Evolutionary conservation across 2,113 vertebrate species (phyloP).

Genomic region (Hemibagrus wyckioides): DNA sequence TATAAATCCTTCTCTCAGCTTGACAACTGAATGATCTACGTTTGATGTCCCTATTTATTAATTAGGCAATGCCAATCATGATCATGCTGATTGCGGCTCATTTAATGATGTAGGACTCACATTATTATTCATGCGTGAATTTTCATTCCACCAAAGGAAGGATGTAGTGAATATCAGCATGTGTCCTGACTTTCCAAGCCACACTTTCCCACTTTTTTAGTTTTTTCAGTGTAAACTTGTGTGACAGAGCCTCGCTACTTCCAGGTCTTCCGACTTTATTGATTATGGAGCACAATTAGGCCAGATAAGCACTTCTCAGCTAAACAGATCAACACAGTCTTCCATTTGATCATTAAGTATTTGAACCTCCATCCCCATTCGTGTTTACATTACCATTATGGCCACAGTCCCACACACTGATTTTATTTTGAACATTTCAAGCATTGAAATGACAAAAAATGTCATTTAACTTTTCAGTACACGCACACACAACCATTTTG

Average conservation of each 20-base stretch:
- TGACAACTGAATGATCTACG: not conserved
- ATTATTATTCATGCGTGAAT: conserved; percentile 26
- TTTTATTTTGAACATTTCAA: not conserved
- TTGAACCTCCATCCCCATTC: not conserved
- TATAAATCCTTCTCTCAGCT: conserved; percentile 2
- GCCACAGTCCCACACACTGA: not conserved
- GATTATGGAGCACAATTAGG: conserved; percentile 40
- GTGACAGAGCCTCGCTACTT: conserved; percentile 22
- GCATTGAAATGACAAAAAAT: conserved; percentile 23
- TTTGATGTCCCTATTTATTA: conserved; percentile 19
- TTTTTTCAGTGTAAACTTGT: conserved; percentile 39
- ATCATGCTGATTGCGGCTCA: conserved; percentile 20
- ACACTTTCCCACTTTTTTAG: conserved; percentile 36
- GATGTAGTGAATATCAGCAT: conserved; percentile 25
- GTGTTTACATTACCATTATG: not conserved
- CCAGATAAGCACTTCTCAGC: conserved; percentile 44
- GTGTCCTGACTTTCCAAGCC: conserved; percentile 36
- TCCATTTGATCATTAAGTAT: conserved; percentile 34
- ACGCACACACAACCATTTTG: not conserved
- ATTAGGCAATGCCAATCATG: conserved; percentile 22
- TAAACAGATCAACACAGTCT: conserved; percentile 35
- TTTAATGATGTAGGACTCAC: conserved; percentile 30
- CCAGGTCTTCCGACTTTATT: conserved; percentile 37
- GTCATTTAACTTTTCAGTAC: not conserved
- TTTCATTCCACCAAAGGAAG: conserved; percentile 16